A percentile compares a stretch with the other conserved stretches of the same genome.
These are phyloP conservation scores for Pristiophorus japonicus DNA, from an alignment of 2,113 vertebrate species.

Conservation along the genomic window DNA sequence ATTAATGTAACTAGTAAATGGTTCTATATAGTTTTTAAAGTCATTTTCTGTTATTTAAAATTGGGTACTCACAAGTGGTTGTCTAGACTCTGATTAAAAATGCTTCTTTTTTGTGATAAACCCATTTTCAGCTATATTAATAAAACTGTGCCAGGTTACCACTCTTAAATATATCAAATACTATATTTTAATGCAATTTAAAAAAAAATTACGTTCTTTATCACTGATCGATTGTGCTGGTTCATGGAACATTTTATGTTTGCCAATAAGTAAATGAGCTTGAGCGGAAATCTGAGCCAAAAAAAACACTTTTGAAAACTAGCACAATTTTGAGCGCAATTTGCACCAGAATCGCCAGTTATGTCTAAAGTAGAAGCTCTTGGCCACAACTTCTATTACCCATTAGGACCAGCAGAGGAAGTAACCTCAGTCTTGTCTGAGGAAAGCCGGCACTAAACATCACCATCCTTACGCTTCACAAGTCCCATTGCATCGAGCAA, in stretches of 20 bases:
- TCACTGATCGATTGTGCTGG: neutral
- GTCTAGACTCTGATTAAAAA: neutral
- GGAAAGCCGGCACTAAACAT: neutral
- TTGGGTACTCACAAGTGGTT: neutral
- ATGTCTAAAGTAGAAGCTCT: neutral
- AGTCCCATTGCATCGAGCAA: neutral
- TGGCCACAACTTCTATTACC: neutral
- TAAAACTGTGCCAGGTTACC: neutral
- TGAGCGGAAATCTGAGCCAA: neutral
- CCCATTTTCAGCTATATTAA: neutral
- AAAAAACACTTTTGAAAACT: neutral
- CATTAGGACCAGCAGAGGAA: neutral
- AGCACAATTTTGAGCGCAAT: neutral
- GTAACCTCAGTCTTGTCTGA: neutral
- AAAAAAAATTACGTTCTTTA: neutral
- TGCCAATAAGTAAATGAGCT: neutral
- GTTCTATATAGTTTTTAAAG: neutral
- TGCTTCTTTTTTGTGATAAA: neutral
- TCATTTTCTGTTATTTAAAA: neutral
- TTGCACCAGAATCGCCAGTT: neutral
- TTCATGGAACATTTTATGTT: neutral
- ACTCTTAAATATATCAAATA: neutral
- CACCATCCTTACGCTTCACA: neutral
- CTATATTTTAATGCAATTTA: neutral
- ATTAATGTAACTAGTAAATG: neutral